Evolutionary conservation across 2,113 vertebrate species (phyloP), one percentile per base, ranked within the genome.

Genomic region (Mirounga angustirostris): DNA sequence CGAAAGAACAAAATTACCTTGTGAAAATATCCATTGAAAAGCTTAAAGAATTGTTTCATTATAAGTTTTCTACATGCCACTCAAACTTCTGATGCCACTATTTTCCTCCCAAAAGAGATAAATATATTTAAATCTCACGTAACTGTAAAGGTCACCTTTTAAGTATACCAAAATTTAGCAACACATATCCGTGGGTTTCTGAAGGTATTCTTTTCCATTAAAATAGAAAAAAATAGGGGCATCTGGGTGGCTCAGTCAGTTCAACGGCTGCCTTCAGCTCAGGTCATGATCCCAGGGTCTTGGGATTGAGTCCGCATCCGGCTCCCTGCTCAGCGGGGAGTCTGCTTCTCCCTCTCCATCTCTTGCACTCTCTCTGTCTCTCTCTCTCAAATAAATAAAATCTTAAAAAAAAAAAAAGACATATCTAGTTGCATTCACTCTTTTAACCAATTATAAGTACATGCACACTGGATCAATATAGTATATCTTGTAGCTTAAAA

Each of bases 71-170:
- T 92, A 26, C 22, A 36, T 94, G 83, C 58, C 76, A 81, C 46
- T 96, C 74, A 95, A 50, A 85, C 52, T 93, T 43, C 13, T 22
- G 73, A 28, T 76, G 15, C 94, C 46, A 11, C 83, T n/a, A 1
- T 92, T 96, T 96, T 80, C 65, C 26, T 26, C 26, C 83, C 21
- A 52, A 85, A 88, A 79, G 86, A 95, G 65, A 84, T 52, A 92
- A 87, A 73, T 89, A 46, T 56, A 78, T 86, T 96, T 93, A 86
- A 93, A 85, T 83, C 59, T 74, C 69, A 16, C 11, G 14, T 91
- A 36, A 79, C 14, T n/a, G 30, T 89, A 69, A 93, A 97, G 73
- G 43, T 80, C 83, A 80, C 30, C 50, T 94, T 91, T 94, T 58
- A 91, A 93, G 46, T 80, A 63, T 33, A 86, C 10, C 30, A 83